Conservation (phyloP, 2,888 invertebrate species). For the Petrophora chlorosata region DNA sequence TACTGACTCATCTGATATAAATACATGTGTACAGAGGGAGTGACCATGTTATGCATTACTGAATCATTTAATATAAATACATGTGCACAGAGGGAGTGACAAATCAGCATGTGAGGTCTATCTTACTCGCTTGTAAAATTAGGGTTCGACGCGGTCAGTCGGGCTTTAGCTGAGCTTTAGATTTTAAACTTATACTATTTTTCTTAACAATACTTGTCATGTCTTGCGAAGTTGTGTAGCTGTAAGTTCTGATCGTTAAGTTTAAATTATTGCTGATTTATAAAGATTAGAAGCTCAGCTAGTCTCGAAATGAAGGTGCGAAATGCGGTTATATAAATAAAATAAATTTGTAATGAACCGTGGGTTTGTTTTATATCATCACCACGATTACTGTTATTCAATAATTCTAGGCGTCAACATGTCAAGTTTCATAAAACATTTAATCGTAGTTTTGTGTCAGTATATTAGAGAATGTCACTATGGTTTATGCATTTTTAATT, state of each 20-base stretch:
- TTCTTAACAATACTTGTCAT: neutral
- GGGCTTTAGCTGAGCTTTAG: conserved; percentile 52
- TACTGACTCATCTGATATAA: too few species aligned
- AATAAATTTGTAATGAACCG: conserved; percentile 40
- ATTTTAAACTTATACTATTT: neutral
- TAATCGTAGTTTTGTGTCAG: conserved; percentile 62
- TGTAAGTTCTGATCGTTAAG: neutral
- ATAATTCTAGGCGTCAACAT: conserved; percentile 47
- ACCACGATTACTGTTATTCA: conserved; percentile 18
- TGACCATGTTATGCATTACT: neutral
- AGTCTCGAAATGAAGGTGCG: conserved; percentile 42
- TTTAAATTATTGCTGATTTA: conserved; percentile 7
- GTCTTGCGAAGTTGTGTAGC: conserved; percentile 5
- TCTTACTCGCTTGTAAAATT: conserved; percentile 43
- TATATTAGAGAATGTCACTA: conserved; percentile 55
- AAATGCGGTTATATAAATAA: conserved; percentile 42
- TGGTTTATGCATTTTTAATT: conserved; percentile 55
- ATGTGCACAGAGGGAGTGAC: conserved; percentile 44
- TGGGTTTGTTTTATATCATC: conserved; percentile 38
- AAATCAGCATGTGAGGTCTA: conserved; percentile 40
- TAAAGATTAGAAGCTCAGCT: conserved; percentile 45
- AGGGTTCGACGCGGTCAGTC: conserved; percentile 43
- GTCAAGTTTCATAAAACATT: conserved; percentile 59
- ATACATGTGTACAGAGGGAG: too few species aligned
- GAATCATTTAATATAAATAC: neutral